Percentiles rank a stretch among this genome's conserved stretches.
Evolutionary conservation across 2,113 vertebrate genomes (phyloP).

Genomic region (Grus americana): DNA sequence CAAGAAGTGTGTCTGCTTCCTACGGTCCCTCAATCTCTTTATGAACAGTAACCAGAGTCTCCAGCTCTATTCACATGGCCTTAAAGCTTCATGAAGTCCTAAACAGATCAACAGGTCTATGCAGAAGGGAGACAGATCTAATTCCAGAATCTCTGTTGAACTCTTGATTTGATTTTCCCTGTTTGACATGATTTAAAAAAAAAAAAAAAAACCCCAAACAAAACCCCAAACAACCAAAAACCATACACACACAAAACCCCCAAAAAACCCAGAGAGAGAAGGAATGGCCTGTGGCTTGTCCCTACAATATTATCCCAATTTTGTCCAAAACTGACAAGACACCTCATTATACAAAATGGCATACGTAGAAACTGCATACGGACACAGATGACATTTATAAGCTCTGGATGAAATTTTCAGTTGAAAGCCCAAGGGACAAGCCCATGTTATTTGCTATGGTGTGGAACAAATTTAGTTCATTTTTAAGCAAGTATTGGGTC

Average conservation of each 20-base stretch:
- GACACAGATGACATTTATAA: conserved; percentile 19
- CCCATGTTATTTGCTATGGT: neutral
- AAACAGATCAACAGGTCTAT: neutral
- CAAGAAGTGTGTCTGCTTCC: neutral
- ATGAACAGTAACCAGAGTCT: neutral
- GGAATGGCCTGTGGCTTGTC: neutral
- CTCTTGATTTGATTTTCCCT: neutral
- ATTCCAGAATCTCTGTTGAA: neutral
- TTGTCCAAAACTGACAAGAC: neutral
- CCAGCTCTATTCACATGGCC: neutral
- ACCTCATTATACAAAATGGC: conserved; percentile 4
- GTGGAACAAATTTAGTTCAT: conserved; percentile 24
- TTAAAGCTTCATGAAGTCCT: neutral
- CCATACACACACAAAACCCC: too few relatives aligned
- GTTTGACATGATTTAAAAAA: neutral
- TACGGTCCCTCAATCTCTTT: neutral
- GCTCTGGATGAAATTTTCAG: neutral
- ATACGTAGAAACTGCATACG: neutral
- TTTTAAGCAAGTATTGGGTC: conserved; percentile 23
- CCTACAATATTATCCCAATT: neutral
- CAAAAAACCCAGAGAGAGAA: too few relatives aligned
- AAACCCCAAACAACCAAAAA: too few relatives aligned
- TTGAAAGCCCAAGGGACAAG: conserved; percentile 25
- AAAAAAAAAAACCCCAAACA: neutral
- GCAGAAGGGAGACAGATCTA: neutral